phyloP scores from a whole-genome alignment of 2,113 vertebrate genomes.

The Hemicordylus capensis region DNA sequence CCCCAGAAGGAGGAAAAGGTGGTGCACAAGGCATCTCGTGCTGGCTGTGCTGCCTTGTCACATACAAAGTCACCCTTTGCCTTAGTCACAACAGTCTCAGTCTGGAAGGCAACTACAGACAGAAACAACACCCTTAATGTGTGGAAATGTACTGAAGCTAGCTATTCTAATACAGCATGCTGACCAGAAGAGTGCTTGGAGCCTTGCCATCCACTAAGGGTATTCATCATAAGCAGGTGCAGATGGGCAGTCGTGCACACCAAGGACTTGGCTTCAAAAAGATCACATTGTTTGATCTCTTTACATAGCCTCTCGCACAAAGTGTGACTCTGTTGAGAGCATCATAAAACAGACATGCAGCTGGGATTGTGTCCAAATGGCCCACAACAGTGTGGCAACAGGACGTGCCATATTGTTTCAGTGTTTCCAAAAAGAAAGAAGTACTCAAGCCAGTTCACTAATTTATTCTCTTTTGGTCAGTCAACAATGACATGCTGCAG shows the following conservation, averaged over 20 bases:
- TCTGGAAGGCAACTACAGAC: not conserved
- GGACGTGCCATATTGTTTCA: not conserved
- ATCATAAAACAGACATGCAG: not conserved
- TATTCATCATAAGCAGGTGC: not conserved
- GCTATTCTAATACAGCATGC: not conserved
- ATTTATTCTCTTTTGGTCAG: slow-evolving; percentile 2
- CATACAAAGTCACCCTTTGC: not conserved
- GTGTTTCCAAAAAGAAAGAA: not conserved
- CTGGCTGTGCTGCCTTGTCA: too few species aligned
- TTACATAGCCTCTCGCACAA: not conserved
- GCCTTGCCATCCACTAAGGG: not conserved
- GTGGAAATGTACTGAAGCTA: not conserved
- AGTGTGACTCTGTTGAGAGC: not conserved
- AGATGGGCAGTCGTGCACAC: not conserved
- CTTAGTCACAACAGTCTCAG: not conserved
- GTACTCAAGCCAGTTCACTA: not conserved
- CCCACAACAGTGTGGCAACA: not conserved
- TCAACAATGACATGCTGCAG: slow-evolving; percentile 3
- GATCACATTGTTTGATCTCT: not conserved
- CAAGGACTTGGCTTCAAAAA: not conserved
- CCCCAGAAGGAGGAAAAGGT: not conserved
- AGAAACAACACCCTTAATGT: not conserved
- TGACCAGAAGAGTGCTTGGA: not conserved
- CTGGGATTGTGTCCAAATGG: not conserved
- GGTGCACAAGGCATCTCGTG: not conserved